A percentile compares a stretch with the other conserved stretches of the same genome.
Evolutionary conservation across 1,140 invertebrate species (phyloP).

Genomic region (Zaprionus nigranus): DNA sequence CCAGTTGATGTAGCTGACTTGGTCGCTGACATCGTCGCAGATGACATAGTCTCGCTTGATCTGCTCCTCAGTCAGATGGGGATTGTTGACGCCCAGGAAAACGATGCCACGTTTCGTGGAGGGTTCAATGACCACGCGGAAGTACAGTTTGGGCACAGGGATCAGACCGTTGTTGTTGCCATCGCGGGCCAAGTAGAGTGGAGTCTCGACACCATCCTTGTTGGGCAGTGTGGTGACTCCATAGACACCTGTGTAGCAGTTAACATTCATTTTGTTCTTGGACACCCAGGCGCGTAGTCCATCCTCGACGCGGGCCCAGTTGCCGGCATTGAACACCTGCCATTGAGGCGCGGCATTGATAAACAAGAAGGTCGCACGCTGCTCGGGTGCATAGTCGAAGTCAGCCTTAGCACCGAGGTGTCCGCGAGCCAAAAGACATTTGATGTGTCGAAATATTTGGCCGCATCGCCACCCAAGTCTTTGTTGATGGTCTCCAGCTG

Average conservation of each 20-base stretch:
- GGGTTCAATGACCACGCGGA: constrained; percentile 87
- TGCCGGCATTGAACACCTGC: constrained; percentile 88
- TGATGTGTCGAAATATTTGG: constrained; percentile 63
- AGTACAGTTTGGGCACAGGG: constrained; percentile 86
- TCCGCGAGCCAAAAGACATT: constrained; percentile 86
- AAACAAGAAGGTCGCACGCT: constrained; percentile 88
- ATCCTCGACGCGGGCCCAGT: constrained; percentile 86
- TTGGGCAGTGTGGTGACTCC: constrained; percentile 85
- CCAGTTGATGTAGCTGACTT: constrained; percentile 86
- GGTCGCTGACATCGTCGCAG: constrained; percentile 85
- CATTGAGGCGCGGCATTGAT: constrained; percentile 88
- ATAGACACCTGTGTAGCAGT: constrained; percentile 87
- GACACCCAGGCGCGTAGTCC: constrained; percentile 84
- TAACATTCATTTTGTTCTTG: constrained; percentile 81
- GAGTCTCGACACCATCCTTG: constrained; percentile 80
- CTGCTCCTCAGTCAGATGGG: constrained; percentile 84
- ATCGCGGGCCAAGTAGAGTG: constrained; percentile 85
- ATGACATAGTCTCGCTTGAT: constrained; percentile 84
- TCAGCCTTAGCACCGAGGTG: constrained; percentile 89
- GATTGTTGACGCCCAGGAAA: constrained; percentile 87
- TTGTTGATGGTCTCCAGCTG: constrained; percentile 75
- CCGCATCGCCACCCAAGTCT: constrained; percentile 74
- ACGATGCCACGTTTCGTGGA: constrained; percentile 85
- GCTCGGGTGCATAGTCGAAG: constrained; percentile 87
- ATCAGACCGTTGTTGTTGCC: constrained; percentile 80